Percentiles rank a stretch among this genome's conserved stretches.
These are phyloP conservation scores for Cephus nigrinus DNA, from an alignment of 2,888 invertebrate species.

Conservation along the genomic window DNA sequence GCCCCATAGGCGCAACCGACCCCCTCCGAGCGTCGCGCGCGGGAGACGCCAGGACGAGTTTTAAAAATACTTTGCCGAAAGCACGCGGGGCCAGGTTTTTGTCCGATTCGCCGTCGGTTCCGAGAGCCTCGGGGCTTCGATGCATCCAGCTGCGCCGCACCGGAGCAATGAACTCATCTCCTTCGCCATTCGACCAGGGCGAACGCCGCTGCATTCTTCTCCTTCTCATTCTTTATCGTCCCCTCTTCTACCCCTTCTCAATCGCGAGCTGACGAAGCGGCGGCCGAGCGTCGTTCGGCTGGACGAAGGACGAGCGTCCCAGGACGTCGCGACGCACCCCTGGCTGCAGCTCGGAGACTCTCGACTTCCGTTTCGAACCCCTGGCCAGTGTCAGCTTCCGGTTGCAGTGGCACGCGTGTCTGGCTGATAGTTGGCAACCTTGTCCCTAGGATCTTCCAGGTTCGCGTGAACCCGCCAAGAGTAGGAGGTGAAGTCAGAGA, in stretches of 20 bases:
- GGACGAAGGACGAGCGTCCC: background rate
- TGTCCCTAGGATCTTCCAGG: background rate
- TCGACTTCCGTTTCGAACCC: too few species aligned
- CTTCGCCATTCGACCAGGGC: too few species aligned
- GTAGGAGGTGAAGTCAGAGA: background rate
- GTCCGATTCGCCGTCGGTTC: constrained; percentile 44
- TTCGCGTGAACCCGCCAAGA: too few species aligned
- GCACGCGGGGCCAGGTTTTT: constrained; percentile 33
- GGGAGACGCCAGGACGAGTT: constrained; percentile 37
- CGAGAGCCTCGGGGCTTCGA: constrained; percentile 11
- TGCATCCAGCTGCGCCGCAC: background rate
- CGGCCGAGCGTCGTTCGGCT: too few species aligned
- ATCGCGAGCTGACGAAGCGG: too few species aligned
- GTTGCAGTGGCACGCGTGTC: background rate
- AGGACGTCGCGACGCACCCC: background rate
- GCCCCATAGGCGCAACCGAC: too few species aligned
- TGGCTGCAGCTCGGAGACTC: too few species aligned
- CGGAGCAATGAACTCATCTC: constrained; percentile 2
- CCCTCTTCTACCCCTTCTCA: background rate
- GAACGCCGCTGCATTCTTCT: background rate
- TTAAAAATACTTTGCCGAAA: constrained; percentile 46
- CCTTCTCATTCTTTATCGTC: background rate
- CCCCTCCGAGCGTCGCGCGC: background rate
- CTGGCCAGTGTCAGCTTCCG: too few species aligned
- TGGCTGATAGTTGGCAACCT: background rate